These are phyloP conservation scores for Mactromeris polynyma DNA, from an alignment of 2,888 invertebrate genomes.

Conservation along the genomic window DNA sequence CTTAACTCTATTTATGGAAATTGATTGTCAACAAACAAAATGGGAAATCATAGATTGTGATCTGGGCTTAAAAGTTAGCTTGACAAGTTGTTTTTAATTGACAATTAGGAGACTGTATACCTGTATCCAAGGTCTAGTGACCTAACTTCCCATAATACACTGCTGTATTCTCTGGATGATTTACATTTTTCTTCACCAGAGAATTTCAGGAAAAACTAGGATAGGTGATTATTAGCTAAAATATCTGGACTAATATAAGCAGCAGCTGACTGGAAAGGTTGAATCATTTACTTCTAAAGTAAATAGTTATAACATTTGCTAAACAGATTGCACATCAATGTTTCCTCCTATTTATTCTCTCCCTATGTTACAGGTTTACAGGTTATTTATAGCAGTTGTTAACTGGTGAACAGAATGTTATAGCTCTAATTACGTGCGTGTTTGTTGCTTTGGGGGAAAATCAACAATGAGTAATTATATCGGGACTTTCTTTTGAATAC, in stretches of 20 bases:
- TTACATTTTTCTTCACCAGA: neutral
- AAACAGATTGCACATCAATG: neutral
- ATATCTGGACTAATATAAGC: neutral
- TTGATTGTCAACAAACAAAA: neutral
- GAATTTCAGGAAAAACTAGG: neutral
- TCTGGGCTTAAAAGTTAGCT: neutral
- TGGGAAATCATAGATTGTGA: neutral
- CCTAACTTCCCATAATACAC: neutral
- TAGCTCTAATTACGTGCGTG: neutral
- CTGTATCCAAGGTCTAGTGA: neutral
- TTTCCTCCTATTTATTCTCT: conserved; percentile 9
- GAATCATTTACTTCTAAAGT: conserved; percentile 26
- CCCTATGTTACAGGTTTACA: neutral
- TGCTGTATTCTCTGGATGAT: neutral
- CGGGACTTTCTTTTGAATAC: neutral
- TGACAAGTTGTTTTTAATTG: neutral
- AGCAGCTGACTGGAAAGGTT: neutral
- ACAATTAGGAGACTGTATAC: neutral
- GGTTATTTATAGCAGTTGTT: neutral
- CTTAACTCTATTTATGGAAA: neutral
- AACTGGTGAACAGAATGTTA: neutral
- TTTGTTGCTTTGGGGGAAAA: neutral
- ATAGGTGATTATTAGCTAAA: conserved; percentile 4
- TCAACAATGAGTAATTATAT: neutral
- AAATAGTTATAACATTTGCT: conserved; percentile 40